These are phyloP conservation scores for Agonopterix heracliana DNA, from an alignment of 2,888 invertebrate genomes.

Conservation along the genomic window DNA sequence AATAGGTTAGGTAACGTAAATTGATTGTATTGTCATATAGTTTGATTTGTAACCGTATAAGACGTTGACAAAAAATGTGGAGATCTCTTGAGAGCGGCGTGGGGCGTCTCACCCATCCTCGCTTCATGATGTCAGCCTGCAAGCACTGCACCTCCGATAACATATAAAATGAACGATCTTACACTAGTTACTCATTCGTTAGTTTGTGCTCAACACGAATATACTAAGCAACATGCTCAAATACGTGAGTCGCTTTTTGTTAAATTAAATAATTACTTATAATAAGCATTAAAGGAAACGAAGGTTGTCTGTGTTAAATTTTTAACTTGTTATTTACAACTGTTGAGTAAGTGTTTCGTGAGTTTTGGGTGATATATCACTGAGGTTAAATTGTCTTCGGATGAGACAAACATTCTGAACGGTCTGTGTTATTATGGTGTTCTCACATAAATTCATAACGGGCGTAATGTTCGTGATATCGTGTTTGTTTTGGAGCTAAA, in stretches of 20 bases:
- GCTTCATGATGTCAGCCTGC: constrained; percentile 59
- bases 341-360: constrained; percentile 39
- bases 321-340: constrained; percentile 24
- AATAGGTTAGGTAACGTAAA: constrained; percentile 6
- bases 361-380: constrained; percentile 23
- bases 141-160: constrained; percentile 57
- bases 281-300: constrained; percentile 18
- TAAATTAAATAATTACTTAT: constrained; percentile 16
- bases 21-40: constrained; percentile 13
- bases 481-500: no score
- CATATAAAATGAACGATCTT: constrained; percentile 66
- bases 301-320: constrained; percentile 20
- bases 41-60: constrained; percentile 26
- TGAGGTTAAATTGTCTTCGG: constrained; percentile 19
- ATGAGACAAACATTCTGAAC: constrained; percentile 1
- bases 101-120: constrained; percentile 44
- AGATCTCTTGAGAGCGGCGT: constrained; percentile 31
- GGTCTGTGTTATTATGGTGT: no score
- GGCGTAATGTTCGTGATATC: no score
- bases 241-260: constrained; percentile 59
- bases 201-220: constrained; percentile 66
- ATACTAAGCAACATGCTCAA: constrained; percentile 68
- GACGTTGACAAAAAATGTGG: constrained; percentile 43
- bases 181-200: constrained; percentile 70
- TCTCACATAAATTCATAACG: no score